A percentile compares a stretch with the other conserved stretches of the same genome.
Conservation (phyloP, 1,140 invertebrate genomes). For the Sinonovacula constricta region DNA sequence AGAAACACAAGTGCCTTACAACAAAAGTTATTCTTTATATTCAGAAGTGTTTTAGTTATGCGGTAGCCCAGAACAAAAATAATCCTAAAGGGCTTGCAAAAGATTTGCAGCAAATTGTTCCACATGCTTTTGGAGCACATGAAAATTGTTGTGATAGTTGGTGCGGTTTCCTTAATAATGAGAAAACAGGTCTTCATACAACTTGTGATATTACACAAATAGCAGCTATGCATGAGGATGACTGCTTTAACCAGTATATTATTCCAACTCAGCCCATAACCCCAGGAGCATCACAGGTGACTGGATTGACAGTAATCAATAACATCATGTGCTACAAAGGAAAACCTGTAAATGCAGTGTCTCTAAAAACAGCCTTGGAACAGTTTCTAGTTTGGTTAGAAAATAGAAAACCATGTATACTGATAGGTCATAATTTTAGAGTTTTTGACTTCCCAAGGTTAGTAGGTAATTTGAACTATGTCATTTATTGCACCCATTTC, state of each 20-base stretch:
- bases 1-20: conserved; percentile 29
- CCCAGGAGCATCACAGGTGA: too few relatives aligned
- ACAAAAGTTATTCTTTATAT: conserved; percentile 11
- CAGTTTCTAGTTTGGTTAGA: conserved; percentile 5
- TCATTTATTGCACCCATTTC: neutral
- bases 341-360: neutral
- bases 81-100: conserved; percentile 10
- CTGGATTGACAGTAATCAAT: neutral
- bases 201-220: conserved; percentile 15
- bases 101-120: conserved; percentile 1
- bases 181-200: conserved; percentile 11
- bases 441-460: conserved; percentile 19
- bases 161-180: conserved; percentile 13
- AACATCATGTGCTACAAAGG: neutral
- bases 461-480: conserved; percentile 6
- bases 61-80: conserved; percentile 28
- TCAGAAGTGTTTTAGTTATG: conserved; percentile 31
- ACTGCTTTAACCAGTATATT: conserved; percentile 6
- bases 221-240: neutral
- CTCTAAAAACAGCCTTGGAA: neutral
- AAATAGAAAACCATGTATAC: neutral
- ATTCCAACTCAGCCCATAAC: neutral
- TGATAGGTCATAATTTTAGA: conserved; percentile 24
- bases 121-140: conserved; percentile 30
- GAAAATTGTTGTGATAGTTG: conserved; percentile 12